phyloP scores from a whole-genome alignment of 2,888 invertebrate species.

The Eutolmus rufibarbis region DNA sequence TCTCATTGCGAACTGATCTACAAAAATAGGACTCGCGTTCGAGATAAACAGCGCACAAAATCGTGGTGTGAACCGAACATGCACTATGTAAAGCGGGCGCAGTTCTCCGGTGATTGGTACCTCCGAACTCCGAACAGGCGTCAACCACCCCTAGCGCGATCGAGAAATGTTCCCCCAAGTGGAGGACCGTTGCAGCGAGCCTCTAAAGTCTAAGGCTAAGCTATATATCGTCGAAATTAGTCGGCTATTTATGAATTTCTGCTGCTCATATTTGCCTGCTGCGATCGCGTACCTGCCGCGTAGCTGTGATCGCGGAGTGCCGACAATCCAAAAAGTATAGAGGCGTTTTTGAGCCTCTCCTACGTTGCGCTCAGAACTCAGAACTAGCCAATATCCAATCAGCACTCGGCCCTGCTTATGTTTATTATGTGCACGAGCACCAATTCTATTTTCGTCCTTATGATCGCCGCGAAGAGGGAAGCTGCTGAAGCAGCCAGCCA shows the following conservation, averaged over 20 bases:
- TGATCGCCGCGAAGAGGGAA: constrained; percentile 29
- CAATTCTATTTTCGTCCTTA: constrained; percentile 36
- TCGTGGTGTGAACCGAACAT: background rate
- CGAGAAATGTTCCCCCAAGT: constrained; percentile 16
- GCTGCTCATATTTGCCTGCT: background rate
- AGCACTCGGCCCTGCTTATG: background rate
- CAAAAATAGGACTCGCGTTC: constrained; percentile 24
- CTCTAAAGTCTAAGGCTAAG: background rate
- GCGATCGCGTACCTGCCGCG: background rate
- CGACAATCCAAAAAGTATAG: constrained; percentile 18
- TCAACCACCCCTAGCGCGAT: constrained; percentile 28
- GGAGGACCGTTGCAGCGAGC: background rate
- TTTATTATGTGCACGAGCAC: constrained; percentile 3
- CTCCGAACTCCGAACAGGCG: constrained; percentile 16
- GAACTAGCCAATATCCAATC: constrained; percentile 3
- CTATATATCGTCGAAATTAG: background rate
- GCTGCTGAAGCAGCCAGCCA: background rate
- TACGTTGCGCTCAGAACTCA: background rate
- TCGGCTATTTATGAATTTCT: constrained; percentile 27
- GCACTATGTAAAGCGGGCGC: background rate
- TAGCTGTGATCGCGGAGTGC: background rate
- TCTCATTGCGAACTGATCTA: constrained; percentile 44
- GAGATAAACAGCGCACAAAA: background rate
- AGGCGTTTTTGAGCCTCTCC: background rate
- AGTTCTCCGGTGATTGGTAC: background rate